Conservation (phyloP, 1,140 invertebrate species). For the Panulirus ornatus region DNA sequence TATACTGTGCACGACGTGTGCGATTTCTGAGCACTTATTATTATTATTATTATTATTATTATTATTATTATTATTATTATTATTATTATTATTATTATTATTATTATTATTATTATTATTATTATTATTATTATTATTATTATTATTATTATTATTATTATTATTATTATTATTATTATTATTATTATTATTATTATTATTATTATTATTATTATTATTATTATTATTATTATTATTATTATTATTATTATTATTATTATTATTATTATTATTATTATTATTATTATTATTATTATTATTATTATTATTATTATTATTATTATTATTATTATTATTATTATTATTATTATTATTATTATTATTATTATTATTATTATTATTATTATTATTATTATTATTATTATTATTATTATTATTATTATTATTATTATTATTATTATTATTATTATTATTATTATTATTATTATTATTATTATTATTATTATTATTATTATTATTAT, state of each 20-base stretch:
- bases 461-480: too few species aligned
- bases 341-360: too few species aligned
- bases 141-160: slow-evolving; percentile 5
- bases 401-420: too few species aligned
- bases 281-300: neutral
- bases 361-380: too few species aligned
- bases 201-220: slow-evolving; percentile 32
- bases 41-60: slow-evolving; percentile 25
- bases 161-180: neutral
- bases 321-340: too few species aligned
- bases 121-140: slow-evolving; percentile 4
- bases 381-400: too few species aligned
- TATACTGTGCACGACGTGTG: too few species aligned
- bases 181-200: slow-evolving; percentile 1
- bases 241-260: neutral
- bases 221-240: slow-evolving; percentile 32
- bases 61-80: slow-evolving; percentile 2
- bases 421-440: too few species aligned
- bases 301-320: slow-evolving; percentile 17
- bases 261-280: slow-evolving; percentile 13
- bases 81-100: slow-evolving; percentile 2
- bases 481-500: too few species aligned
- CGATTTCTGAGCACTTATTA: neutral
- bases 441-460: too few species aligned
- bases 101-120: slow-evolving; percentile 1